Evolutionary conservation across 2,113 vertebrate species (phyloP).

Genomic region (Python bivittatus): DNA sequence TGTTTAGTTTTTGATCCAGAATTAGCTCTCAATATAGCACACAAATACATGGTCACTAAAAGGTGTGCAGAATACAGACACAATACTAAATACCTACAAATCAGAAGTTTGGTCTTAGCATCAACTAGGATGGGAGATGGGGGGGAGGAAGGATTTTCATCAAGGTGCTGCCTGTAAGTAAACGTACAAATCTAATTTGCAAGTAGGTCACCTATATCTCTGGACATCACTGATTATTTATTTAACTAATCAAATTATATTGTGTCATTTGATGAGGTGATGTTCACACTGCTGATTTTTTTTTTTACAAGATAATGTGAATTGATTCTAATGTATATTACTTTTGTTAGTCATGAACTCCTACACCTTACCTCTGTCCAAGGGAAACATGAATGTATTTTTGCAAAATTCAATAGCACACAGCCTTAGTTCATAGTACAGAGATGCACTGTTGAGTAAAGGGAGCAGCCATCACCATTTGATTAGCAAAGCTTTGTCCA

Average conservation of each 20-base stretch:
- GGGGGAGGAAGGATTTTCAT: constrained; percentile 38
- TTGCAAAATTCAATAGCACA: constrained; percentile 40
- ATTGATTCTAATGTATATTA: constrained; percentile 58
- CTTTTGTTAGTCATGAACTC: constrained; percentile 61
- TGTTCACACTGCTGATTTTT: constrained; percentile 52
- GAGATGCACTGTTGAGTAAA: not conserved
- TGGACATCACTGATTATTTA: constrained; percentile 62
- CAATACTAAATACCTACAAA: constrained; percentile 11
- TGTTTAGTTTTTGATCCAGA: not conserved
- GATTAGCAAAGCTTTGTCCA: constrained; percentile 12
- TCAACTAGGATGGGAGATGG: constrained; percentile 26
- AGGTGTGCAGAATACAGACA: not conserved
- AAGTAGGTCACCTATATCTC: constrained; percentile 62
- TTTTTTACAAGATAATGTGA: constrained; percentile 55
- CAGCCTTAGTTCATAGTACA: constrained; percentile 39
- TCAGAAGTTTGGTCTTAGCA: not conserved
- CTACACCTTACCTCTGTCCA: constrained; percentile 29
- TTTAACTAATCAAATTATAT: constrained; percentile 65
- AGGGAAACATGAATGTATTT: constrained; percentile 43
- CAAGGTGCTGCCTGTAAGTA: constrained; percentile 44
- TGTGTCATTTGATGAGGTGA: constrained; percentile 35
- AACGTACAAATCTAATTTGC: constrained; percentile 56
- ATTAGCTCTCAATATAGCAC: not conserved
- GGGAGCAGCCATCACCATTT: not conserved
- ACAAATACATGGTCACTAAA: not conserved